phyloP scores from a whole-genome alignment of 2,113 vertebrate genomes.

The Gulo gulo region DNA sequence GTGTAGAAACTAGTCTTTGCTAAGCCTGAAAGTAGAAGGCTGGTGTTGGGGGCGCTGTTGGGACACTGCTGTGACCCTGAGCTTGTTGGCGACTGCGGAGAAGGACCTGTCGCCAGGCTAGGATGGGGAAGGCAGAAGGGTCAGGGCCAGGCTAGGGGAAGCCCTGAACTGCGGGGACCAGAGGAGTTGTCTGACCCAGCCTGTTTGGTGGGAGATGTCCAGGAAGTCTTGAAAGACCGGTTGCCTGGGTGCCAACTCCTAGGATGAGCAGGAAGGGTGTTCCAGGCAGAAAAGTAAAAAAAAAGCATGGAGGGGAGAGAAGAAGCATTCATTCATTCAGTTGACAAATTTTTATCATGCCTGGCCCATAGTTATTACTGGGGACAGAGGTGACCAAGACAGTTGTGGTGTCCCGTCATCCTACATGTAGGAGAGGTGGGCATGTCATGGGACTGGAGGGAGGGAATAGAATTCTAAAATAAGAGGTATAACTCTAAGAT shows the following conservation, averaged over 20 bases:
- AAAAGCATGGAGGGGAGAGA: not conserved
- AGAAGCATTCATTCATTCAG: not conserved
- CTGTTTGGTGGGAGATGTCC: not conserved
- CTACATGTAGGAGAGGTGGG: not conserved
- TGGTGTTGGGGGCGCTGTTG: fast-evolving
- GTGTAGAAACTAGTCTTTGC: not conserved
- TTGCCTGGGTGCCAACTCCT: not conserved
- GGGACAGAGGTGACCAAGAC: not conserved
- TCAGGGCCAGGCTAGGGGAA: not conserved
- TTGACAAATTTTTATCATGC: not conserved
- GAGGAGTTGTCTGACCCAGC: not conserved
- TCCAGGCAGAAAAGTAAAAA: not conserved
- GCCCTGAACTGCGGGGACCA: not conserved
- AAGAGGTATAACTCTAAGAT: not conserved
- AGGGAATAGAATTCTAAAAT: not conserved
- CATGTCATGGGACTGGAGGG: not conserved
- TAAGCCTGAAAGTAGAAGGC: not conserved
- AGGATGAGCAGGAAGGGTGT: not conserved
- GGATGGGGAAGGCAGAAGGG: not conserved
- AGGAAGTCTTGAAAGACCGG: not conserved
- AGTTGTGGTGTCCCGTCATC: not conserved
- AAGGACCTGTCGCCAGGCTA: not conserved
- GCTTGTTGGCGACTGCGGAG: not conserved
- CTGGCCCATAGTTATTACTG: not conserved
- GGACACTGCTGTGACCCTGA: not conserved